Base-by-base conservation (phyloP, 2,113 vertebrate species). In the Elaphurus davidianus region DNA sequence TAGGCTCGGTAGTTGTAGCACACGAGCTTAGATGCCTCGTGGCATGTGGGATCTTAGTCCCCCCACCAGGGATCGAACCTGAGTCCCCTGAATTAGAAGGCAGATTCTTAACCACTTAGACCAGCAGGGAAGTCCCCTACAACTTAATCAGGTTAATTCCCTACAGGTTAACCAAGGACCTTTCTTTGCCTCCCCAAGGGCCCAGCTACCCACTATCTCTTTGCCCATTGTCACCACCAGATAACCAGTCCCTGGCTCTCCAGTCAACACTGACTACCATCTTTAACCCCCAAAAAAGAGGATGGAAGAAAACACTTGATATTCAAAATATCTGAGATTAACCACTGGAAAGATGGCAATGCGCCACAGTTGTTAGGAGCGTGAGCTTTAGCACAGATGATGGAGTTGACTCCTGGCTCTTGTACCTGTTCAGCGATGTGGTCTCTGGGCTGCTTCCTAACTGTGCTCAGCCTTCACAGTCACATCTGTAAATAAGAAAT, bases 301-400 rank as follows among this genome's bases (percentile, higher is more conserved):
- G 36, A 92, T 78, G 19, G 36, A 52, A 88, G 45, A 47, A 64
- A 91, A 54, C 28, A 76, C n/a, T 7, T 88, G 57, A 90, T 27
- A 8, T 17, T n/a, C 5, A 54, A 52, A 92, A 25, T 50, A 36
- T 36, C 59, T 30, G 43, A 67, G 36, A 28, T 1, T 2, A 10
- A 47, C 13, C 30, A 3, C 1, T 21, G 16, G 50, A 57, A 54
- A 94, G 52, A 33, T 10, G 3, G 60, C 12, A 3, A 2, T 1
- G 13, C 1, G 0, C 25, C 25, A 0, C 15, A 33, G 13, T 0
- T 54, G 28, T 64, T 3, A 83, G 14, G 23, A 50, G 12, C 30
- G 12, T 1, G 36, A 23, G 59, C 33, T 86, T n/a, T n/a, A 28
- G 15, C 55, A 15, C 7, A 43, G 28, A 23, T 23, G 21, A 21